Evolutionary conservation across 2,797 vertebrate genomes (phyloP), one percentile per base, ranked within the genome.

Genomic region (Sebastes goodei): DNA sequence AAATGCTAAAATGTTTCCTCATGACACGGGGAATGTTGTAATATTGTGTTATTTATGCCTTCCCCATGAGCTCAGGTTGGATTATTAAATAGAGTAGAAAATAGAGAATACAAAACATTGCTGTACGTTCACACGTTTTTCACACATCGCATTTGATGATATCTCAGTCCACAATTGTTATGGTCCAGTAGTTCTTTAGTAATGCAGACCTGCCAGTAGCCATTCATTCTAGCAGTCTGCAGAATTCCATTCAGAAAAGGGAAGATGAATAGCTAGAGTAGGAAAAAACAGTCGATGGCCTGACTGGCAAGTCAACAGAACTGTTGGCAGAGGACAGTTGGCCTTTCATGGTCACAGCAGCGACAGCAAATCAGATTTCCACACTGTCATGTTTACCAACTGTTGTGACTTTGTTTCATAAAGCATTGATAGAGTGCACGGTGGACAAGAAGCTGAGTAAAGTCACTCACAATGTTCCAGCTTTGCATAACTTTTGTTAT

Each of bases 281-380:
- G 27, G 32, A 66, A 30, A 80, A 32, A 56, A 62, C 60, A 15
- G 38, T 25, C 15, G 30, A 68, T 33, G 65, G 71, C 38, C 56
- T 53, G 76, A 63, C 83, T 85, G 82, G 81, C 86, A 59, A 56
- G 23, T 85, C 80, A 76, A 75, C 67, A 59, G 74, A 73, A 62
- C 59, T 23, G 65, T 76, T 69, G 65, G 74, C 60, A 49, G 32
- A 62, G 46, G 53, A 81, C 64, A 73, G 61, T 57, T 67, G 80
- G 66, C 62, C 63, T 86, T 85, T 87, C 81, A 83, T 73, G 65
- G 57, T 77, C 82, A 70, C 67, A 76, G 61, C 65, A 76, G 81
- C 14, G n/a, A 76, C 70, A 61, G 32, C 55, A 84, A 86, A 84
- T 87, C 77, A 23, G 59, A 83, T 87, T 83, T 83, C 71, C 81